Percentiles rank a stretch among this genome's conserved stretches.
Conservation (phyloP, 1,140 invertebrate species). For the Drosophila willistoni region DNA sequence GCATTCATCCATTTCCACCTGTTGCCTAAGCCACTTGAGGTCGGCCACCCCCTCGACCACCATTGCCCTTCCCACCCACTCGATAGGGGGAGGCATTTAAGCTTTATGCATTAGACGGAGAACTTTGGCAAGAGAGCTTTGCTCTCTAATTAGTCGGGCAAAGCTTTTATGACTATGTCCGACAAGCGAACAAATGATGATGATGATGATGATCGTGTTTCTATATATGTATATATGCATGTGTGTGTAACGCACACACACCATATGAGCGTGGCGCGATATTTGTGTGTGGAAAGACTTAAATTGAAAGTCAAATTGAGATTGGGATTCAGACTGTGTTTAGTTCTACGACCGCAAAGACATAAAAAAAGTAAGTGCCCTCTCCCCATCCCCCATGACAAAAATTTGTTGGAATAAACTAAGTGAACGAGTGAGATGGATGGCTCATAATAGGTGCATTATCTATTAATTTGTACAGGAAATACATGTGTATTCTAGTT, state of each 20-base stretch:
- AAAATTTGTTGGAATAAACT: constrained; percentile 7
- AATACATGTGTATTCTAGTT: constrained; percentile 23
- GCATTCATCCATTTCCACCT: constrained; percentile 7
- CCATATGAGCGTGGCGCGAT: constrained; percentile 50
- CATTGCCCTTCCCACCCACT: not conserved
- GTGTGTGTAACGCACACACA: constrained; percentile 35
- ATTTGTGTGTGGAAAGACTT: constrained; percentile 62
- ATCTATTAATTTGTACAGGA: constrained; percentile 30
- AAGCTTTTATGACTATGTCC: constrained; percentile 16
- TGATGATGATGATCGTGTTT: constrained; percentile 11
- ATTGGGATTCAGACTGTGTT: constrained; percentile 70
- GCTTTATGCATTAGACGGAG: constrained; percentile 7
- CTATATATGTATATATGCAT: not conserved
- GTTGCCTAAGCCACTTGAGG: constrained; percentile 12
- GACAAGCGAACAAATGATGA: not conserved
- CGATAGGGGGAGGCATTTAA: not conserved
- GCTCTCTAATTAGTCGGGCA: constrained; percentile 16
- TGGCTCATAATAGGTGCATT: constrained; percentile 3
- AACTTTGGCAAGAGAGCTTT: constrained; percentile 16
- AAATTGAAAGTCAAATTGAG: constrained; percentile 67
- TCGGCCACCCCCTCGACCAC: not conserved
- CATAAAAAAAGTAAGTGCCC: constrained; percentile 57
- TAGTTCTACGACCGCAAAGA: constrained; percentile 63
- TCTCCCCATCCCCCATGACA: not conserved
- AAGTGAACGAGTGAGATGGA: not conserved